Conservation (phyloP, 1,140 invertebrate genomes). For the Drosophila dunni region DNA sequence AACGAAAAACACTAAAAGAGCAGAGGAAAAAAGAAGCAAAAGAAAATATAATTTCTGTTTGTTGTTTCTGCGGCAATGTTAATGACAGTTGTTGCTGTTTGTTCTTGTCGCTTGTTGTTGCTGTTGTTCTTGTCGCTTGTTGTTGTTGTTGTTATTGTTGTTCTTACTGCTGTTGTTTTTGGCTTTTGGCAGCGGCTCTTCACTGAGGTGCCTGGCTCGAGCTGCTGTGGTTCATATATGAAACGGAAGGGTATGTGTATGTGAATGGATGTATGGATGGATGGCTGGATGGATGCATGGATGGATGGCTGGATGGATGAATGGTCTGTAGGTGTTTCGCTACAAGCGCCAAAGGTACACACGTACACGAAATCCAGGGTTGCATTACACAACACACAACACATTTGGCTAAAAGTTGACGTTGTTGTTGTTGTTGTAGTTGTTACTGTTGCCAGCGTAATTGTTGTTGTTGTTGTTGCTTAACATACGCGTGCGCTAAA, state of each 20-base stretch:
- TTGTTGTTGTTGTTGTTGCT: conserved; percentile 25
- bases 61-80: conserved; percentile 42
- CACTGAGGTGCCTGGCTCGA: conserved; percentile 16
- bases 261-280: background rate
- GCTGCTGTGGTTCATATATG: conserved; percentile 58
- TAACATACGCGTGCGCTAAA: conserved; percentile 71
- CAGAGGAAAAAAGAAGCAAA: conserved; percentile 52
- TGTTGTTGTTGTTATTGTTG: conserved; percentile 26
- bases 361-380: conserved; percentile 84
- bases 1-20: conserved; percentile 46
- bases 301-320: conserved; percentile 6
- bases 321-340: conserved; percentile 60
- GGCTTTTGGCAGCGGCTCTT: conserved; percentile 24
- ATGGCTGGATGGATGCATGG: background rate
- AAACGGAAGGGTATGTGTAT: conserved; percentile 38
- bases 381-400: conserved; percentile 84
- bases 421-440: conserved; percentile 36
- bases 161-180: conserved; percentile 7
- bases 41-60: conserved; percentile 60
- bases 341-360: conserved; percentile 82
- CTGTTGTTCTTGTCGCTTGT: conserved; percentile 29
- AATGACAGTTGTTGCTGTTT: conserved; percentile 54
- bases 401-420: conserved; percentile 62
- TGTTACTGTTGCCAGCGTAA: conserved; percentile 23
- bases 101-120: conserved; percentile 28